Evolutionary conservation across 1,140 invertebrate species (phyloP), one percentile per base, ranked within the genome.

Genomic region (Proctacanthus coquilletti): DNA sequence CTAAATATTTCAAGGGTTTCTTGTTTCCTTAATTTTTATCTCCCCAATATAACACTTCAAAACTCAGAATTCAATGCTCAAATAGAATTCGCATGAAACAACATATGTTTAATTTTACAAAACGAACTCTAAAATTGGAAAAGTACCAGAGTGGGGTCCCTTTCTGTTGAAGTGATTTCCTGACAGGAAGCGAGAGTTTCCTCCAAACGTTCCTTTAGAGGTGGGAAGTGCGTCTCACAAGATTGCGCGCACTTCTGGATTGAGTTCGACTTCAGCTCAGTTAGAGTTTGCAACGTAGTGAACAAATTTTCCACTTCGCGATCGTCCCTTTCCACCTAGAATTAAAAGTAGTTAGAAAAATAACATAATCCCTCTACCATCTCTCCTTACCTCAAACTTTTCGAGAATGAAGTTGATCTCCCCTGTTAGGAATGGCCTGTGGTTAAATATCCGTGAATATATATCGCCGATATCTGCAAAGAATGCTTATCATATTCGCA

Each of bases 371-470:
- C 41, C 2, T 34, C 42, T 41, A 42, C 31, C n/a, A 36, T 42
- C 11, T 11, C 34, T 31, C n/a, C 42, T 47, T 32, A 84, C 81
- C 70, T 88, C 82, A 61, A 86, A 86, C 62, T 87, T 82, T 45
- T 74, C 75, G 5, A 85, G 52, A 62, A 84, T 80, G 63, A 71
- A 77, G 46, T 77, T 77, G 42, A 87, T 77, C 72, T 88, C 85
- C 38, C 83, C 81, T 62, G 74, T 77, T 32, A 87, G 54, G 60
- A 86, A 84, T 15, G 80, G 79, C 39, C 76, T 70, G 53, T 88
- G 84, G 60, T 88, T 81, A 66, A 88, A 84, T 41, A 88, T 64
- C 56, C 84, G 69, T 45, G 70, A 71, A 74, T 82, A 84, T 61
- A 86, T 74, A 62, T 84, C 80, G 40, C 75, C 73, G 48, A 77